A percentile compares a stretch with the other conserved stretches of the same genome.
These are phyloP conservation scores for Rallus limicola DNA, from an alignment of 2,113 vertebrate species.

Conservation along the genomic window DNA sequence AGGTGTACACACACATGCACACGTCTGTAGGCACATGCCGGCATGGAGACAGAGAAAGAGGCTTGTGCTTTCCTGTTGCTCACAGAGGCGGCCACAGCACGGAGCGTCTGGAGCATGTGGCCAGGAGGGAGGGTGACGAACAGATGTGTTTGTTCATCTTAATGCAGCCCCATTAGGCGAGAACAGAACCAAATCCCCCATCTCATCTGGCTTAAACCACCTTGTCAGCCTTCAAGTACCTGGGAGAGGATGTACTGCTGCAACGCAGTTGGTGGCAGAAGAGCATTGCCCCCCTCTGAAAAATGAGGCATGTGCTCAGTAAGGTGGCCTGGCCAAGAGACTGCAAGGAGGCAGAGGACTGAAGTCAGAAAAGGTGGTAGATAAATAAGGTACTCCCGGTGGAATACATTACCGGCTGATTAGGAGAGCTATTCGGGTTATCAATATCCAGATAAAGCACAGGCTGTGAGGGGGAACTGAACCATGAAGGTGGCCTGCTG, in stretches of 20 bases:
- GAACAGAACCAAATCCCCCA: conserved; percentile 25
- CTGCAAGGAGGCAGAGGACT: conserved; percentile 1
- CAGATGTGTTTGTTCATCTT: conserved; percentile 48
- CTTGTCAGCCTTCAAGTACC: background rate
- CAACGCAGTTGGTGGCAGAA: background rate
- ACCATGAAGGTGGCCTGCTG: conserved; percentile 55
- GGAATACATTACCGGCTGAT: conserved; percentile 34
- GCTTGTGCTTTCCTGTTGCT: accelerated
- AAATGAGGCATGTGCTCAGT: background rate
- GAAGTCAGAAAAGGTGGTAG: background rate
- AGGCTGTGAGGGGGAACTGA: background rate
- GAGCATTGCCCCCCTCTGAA: background rate
- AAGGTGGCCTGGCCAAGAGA: accelerated
- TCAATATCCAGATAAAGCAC: conserved; percentile 58
- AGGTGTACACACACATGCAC: background rate
- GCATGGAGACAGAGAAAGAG: background rate
- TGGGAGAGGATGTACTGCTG: accelerated
- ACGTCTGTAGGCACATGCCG: background rate
- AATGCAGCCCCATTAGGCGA: conserved; percentile 3
- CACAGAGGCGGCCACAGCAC: accelerated
- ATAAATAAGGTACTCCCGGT: background rate
- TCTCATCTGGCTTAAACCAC: background rate
- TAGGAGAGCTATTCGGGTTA: conserved; percentile 1
- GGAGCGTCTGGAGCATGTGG: accelerated
- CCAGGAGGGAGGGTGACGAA: background rate